phyloP scores from a whole-genome alignment of 1,140 invertebrate genomes.

The Homarus americanus region DNA sequence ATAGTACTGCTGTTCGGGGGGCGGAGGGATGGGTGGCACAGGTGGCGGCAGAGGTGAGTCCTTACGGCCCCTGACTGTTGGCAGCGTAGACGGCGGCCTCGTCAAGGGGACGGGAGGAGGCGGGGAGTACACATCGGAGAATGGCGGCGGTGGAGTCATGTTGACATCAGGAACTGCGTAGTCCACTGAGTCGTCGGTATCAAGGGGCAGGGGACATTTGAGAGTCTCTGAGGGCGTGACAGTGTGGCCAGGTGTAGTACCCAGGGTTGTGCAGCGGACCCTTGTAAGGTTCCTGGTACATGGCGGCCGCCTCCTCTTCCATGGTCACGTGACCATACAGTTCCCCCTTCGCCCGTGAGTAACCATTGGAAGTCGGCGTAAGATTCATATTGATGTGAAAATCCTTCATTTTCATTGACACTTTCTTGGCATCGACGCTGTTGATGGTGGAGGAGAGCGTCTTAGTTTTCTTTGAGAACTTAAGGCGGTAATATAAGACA shows the following conservation, averaged over 20 bases:
- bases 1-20: conserved; percentile 65
- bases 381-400: conserved; percentile 76
- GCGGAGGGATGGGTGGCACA: conserved; percentile 56
- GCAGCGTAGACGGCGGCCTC: conserved; percentile 70
- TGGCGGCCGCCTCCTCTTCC: conserved; percentile 79
- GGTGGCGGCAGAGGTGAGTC: conserved; percentile 46
- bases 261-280: conserved; percentile 74
- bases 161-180: conserved; percentile 72
- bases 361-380: conserved; percentile 66
- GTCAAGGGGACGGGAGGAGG: conserved; percentile 75
- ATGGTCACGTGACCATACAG: conserved; percentile 81
- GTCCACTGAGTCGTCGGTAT: conserved; percentile 73
- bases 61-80: conserved; percentile 31
- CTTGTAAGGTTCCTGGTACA: conserved; percentile 78
- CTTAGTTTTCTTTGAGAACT: conserved; percentile 55
- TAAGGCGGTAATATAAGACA: conserved; percentile 62
- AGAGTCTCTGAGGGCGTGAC: conserved; percentile 82
- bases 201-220: conserved; percentile 77
- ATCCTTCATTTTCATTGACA: conserved; percentile 77
- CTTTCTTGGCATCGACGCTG: conserved; percentile 64
- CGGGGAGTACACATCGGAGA: conserved; percentile 78
- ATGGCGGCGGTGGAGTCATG: conserved; percentile 82
- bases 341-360: conserved; percentile 79
- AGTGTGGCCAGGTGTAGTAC: conserved; percentile 75
- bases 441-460: conserved; percentile 56